Base-by-base conservation (phyloP, 2,797 vertebrate genomes). In the Ctenosaura bakeri region DNA sequence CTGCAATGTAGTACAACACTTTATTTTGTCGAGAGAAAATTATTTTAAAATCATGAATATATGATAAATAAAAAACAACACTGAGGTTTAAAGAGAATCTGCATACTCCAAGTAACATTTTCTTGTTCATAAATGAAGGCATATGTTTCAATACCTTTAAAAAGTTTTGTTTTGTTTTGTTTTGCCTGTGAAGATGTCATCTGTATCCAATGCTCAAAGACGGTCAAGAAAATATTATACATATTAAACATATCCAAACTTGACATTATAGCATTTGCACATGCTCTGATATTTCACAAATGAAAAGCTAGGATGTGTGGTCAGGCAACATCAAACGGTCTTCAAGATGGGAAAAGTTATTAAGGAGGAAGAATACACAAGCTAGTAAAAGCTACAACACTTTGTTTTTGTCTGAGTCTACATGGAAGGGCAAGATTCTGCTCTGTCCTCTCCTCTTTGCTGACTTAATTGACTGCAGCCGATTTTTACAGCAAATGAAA, bases 1-100 rank as follows among this genome's bases (percentile, higher is more conserved):
- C 98, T 98, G 97, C 89, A 98, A 98, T 93, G 95, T 95, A 97
- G 96, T 94, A 97, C 79, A 97, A 97, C 95, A 97, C 94, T 97
- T 97, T 95, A 96, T 97, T 97, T 96, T 97, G 96, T 97, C 96
- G 95, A 96, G 92, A 95, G 94, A 94, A 97, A 95, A 94, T 95
- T 95, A 94, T 93, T 94, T 89, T 94, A 92, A 94, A 95, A 89
- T 83, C 91, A 89, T 78, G 77, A 92, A 26, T 94, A 92, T 9
- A 76, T 76, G 42, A 62, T 59, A 81, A n/a, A 84, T 26, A 81
- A 46, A 77, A 22, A 78, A 83, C 83, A 95, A 94, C 18, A 26
- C 9, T 81, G 87, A 85, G 18, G 87, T 92, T 83, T 64, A 90
- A 88, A 78, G 87, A 0, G 50, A 77, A 81, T 20, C 89, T 74